Percentiles rank a stretch among this genome's conserved stretches.
Evolutionary conservation across 2,888 invertebrate genomes (phyloP).

Genomic region (Ennomos fuscantarius): DNA sequence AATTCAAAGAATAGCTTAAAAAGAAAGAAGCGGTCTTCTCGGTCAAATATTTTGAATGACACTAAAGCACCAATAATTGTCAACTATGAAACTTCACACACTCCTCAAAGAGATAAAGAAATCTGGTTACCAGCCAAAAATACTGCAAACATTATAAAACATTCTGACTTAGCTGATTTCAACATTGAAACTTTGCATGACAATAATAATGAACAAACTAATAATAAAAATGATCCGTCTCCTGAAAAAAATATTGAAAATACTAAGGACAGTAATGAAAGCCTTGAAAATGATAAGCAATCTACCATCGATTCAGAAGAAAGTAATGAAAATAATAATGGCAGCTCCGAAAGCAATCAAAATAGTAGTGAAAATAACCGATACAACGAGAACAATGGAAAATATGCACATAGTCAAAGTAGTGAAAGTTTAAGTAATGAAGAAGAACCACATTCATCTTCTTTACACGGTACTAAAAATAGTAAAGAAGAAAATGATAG

Average conservation of each 20-base stretch:
- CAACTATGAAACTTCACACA: slow-evolving; percentile 64
- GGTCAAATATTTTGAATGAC: slow-evolving; percentile 32
- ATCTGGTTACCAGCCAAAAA: slow-evolving; percentile 40
- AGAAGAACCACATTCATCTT: slow-evolving; percentile 10
- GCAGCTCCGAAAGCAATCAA: slow-evolving; percentile 36
- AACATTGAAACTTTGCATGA: slow-evolving; percentile 68
- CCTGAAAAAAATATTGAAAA: slow-evolving; percentile 10
- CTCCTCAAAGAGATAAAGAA: slow-evolving; percentile 43
- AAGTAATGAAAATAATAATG: slow-evolving; percentile 41
- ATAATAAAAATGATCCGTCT: slow-evolving; percentile 9
- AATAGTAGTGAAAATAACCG: slow-evolving; percentile 18
- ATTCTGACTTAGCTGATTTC: slow-evolving; percentile 66
- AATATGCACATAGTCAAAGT: slow-evolving; percentile 18
- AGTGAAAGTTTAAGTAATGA: slow-evolving; percentile 18
- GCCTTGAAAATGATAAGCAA: slow-evolving; percentile 6
- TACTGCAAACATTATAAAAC: slow-evolving; percentile 51
- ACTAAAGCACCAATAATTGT: slow-evolving; percentile 55
- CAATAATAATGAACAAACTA: slow-evolving; percentile 14
- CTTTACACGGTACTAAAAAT: slow-evolving; percentile 21
- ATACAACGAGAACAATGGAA: slow-evolving; percentile 11
- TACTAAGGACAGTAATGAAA: slow-evolving; percentile 17
- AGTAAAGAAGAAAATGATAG: slow-evolving; percentile 23
- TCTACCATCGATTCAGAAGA: slow-evolving; percentile 16
- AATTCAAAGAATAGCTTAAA: slow-evolving; percentile 64
- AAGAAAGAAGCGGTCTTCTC: slow-evolving; percentile 57